These are phyloP conservation scores for Falco biarmicus DNA, from an alignment of 2,797 vertebrate genomes.

Conservation along the genomic window DNA sequence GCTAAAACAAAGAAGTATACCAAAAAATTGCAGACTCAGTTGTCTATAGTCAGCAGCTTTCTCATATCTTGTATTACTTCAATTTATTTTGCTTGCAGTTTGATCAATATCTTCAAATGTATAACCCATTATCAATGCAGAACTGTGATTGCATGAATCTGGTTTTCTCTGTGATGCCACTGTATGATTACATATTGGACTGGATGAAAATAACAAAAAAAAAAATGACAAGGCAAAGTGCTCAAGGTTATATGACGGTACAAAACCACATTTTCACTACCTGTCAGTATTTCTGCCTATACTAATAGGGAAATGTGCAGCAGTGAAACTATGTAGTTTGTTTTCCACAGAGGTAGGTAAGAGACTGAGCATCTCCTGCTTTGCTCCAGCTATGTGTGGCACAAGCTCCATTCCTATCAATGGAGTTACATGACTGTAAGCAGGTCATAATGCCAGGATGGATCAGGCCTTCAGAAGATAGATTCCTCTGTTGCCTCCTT, in stretches of 20 bases:
- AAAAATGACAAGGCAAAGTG: conserved; percentile 1
- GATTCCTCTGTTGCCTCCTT: not conserved
- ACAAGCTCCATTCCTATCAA: not conserved
- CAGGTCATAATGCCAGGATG: not conserved
- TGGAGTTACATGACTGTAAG: not conserved
- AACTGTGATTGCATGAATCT: not conserved
- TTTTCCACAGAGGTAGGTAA: not conserved
- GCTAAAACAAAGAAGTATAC: conserved; percentile 26
- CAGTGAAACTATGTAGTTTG: not conserved
- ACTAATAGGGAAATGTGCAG: not conserved
- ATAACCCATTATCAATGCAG: conserved; percentile 49
- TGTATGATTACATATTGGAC: conserved; percentile 42
- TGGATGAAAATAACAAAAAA: conserved; percentile 17
- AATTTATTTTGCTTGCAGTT: conserved; percentile 51
- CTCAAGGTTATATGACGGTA: conserved; percentile 13
- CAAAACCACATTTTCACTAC: not conserved
- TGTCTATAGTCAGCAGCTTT: conserved; percentile 56
- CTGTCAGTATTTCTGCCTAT: not conserved
- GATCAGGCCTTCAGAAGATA: not conserved
- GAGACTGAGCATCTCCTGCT: not conserved
- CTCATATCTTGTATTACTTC: conserved; percentile 39
- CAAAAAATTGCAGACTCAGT: conserved; percentile 19
- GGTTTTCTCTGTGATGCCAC: conserved; percentile 28
- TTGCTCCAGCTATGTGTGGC: not conserved
- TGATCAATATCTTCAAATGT: conserved; percentile 52